A percentile compares a stretch with the other conserved stretches of the same genome.
Evolutionary conservation across 2,797 vertebrate species (phyloP).

Genomic region (Hipposideros larvatus): DNA sequence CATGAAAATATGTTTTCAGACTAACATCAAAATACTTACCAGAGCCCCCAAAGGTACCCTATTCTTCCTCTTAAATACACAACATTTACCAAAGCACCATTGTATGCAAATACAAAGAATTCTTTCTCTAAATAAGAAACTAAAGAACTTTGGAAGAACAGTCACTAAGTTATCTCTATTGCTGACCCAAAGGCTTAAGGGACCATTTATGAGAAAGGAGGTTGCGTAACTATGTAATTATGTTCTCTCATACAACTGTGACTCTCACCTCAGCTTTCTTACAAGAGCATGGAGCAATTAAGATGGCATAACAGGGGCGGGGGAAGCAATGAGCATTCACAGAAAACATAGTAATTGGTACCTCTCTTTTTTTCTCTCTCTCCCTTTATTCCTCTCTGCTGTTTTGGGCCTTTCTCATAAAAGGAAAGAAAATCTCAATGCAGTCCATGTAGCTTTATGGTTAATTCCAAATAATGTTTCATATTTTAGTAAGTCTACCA

Average conservation of each 20-base stretch:
- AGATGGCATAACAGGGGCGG: neutral
- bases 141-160: neutral
- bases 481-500: conserved; percentile 14
- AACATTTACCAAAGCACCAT: conserved; percentile 7
- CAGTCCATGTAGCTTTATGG: neutral
- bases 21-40: conserved; percentile 48
- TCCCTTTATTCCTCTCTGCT: neutral
- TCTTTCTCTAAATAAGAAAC: conserved; percentile 22
- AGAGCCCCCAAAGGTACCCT: neutral
- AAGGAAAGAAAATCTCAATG: conserved; percentile 1
- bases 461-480: conserved; percentile 4
- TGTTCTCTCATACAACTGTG: neutral
- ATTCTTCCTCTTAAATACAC: conserved; percentile 5
- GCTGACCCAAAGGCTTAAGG: conserved; percentile 13
- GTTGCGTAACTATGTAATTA: neutral
- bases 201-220: neutral
- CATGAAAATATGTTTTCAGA: conserved; percentile 51
- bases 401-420: neutral
- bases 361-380: neutral
- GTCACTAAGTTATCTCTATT: neutral
- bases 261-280: neutral
- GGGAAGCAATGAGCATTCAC: neutral
- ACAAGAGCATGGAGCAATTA: neutral
- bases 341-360: neutral
- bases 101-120: conserved; percentile 27